Evolutionary conservation across 2,113 vertebrate species (phyloP).

Genomic region (Urocolius indicus): DNA sequence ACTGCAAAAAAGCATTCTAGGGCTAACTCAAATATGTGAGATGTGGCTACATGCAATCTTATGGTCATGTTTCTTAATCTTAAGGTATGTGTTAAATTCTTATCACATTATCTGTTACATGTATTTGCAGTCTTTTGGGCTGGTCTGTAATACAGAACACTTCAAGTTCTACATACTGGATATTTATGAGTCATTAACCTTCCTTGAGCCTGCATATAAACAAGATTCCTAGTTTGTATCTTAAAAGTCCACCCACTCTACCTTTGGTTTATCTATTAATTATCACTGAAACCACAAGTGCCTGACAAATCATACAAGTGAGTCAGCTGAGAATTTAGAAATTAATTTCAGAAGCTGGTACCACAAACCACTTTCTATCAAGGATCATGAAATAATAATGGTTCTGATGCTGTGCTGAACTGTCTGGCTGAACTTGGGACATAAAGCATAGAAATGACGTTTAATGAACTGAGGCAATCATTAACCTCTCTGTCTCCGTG

Average conservation of each 20-base stretch:
- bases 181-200: background rate
- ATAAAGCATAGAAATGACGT: background rate
- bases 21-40: background rate
- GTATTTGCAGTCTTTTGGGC: background rate
- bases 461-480: background rate
- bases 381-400: background rate
- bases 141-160: background rate
- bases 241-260: background rate
- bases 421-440: conserved; percentile 18
- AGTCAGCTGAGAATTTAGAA: background rate
- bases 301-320: background rate
- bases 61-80: background rate
- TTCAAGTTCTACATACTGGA: background rate
- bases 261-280: background rate
- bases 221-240: background rate
- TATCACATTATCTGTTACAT: background rate
- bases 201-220: background rate
- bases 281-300: background rate
- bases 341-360: background rate
- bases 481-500: background rate
- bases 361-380: background rate
- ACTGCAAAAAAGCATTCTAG: background rate
- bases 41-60: background rate
- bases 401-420: background rate
- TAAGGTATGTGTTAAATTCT: background rate